These are phyloP conservation scores for Agonopterix subpropinquella DNA, from an alignment of 2,888 invertebrate species.

Conservation along the genomic window DNA sequence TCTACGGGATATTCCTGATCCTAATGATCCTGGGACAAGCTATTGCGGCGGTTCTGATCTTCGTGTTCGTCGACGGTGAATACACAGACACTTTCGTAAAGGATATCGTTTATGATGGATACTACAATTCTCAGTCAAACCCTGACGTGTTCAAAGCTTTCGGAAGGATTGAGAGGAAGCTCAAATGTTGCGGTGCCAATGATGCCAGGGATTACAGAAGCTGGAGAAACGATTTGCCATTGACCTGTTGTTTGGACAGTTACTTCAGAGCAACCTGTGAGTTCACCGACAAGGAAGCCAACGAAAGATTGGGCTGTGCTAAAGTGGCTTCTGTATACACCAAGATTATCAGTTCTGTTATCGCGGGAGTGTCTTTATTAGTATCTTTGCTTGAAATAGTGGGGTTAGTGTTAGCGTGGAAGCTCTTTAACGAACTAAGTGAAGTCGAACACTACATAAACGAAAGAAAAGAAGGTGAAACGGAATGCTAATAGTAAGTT, in stretches of 20 bases:
- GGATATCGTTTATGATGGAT: constrained; percentile 68
- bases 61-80: constrained; percentile 66
- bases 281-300: constrained; percentile 68
- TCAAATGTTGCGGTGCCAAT: constrained; percentile 65
- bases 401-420: constrained; percentile 58
- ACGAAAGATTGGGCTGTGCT: constrained; percentile 65
- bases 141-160: constrained; percentile 60
- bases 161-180: constrained; percentile 59
- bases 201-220: constrained; percentile 65
- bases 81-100: constrained; percentile 64
- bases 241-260: constrained; percentile 62
- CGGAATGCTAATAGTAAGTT: constrained; percentile 49
- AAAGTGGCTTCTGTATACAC: constrained; percentile 69
- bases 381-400: constrained; percentile 55
- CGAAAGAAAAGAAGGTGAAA: constrained; percentile 65
- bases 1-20: constrained; percentile 54
- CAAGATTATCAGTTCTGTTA: constrained; percentile 64
- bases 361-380: constrained; percentile 58
- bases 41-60: constrained; percentile 57
- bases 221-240: constrained; percentile 62
- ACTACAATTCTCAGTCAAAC: constrained; percentile 64
- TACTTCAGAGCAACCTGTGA: constrained; percentile 63
- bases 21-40: constrained; percentile 53
- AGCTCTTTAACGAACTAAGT: constrained; percentile 53
- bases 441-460: constrained; percentile 68